Conservation (phyloP, 2,888 invertebrate species). For the Odontothrips loti region DNA sequence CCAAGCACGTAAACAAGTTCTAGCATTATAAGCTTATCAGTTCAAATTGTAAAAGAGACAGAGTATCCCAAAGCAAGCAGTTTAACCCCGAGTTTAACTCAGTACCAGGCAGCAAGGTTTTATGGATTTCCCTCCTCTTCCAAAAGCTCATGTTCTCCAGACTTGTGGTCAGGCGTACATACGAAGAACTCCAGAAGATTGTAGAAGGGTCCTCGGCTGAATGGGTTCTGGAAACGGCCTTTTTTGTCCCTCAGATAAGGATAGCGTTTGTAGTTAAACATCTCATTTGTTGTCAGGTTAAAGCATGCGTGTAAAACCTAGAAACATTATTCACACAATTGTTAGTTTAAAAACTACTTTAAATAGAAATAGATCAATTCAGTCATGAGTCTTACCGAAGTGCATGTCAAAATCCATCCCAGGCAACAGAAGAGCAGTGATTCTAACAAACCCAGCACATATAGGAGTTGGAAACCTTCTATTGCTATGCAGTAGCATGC, state of each 20-base stretch:
- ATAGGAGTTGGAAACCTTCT: conserved; percentile 79
- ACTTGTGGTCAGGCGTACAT: conserved; percentile 72
- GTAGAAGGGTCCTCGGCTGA: conserved; percentile 79
- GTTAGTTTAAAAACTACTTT: conserved; percentile 27
- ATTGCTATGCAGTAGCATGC: conserved; percentile 79
- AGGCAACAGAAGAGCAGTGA: conserved; percentile 79
- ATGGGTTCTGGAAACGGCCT: conserved; percentile 86
- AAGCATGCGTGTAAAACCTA: conserved; percentile 86
- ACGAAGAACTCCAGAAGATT: conserved; percentile 89
- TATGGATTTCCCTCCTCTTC: conserved; percentile 2
- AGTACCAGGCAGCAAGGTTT: no score
- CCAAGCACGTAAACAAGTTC: no score
- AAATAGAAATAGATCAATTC: conserved; percentile 16
- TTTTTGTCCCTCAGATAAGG: conserved; percentile 83
- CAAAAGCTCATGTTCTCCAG: conserved; percentile 56
- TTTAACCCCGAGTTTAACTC: background rate
- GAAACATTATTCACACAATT: conserved; percentile 42
- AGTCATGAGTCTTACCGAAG: conserved; percentile 62
- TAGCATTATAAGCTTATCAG: no score
- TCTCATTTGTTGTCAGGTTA: conserved; percentile 92
- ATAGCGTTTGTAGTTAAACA: conserved; percentile 90
- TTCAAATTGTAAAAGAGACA: background rate
- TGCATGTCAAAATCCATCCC: conserved; percentile 82
- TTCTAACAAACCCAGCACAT: conserved; percentile 75
- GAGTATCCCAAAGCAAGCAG: background rate